Base-by-base conservation (phyloP, 2,888 invertebrate species). In the Acleris laterana region DNA sequence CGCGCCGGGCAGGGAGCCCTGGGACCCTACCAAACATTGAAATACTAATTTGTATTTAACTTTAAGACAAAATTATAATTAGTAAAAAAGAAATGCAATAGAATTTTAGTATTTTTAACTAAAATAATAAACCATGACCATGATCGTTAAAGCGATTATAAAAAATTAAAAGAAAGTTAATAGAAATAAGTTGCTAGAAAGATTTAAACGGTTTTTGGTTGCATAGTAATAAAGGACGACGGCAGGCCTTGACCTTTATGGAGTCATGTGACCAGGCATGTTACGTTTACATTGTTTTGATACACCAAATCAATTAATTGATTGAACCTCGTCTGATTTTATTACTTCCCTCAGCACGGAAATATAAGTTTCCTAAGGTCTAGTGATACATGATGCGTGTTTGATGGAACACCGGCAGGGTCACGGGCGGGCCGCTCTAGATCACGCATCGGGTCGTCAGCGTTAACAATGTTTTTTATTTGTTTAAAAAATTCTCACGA, bases 291-390 rank as follows among this genome's bases (percentile, higher is more conserved):
- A 67, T 58, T 62, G 62, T 62, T 62, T 62, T 67, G 57, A 61
- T 67, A 67, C 48, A 62, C 61, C 62, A 32, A 32, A 32, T 32
- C 32, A 55, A 63, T 63, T 63, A 74, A 74, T 76, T 69, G 74
- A 72, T 72, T 70, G 52, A 72, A 55, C 74, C 74, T 76, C 73
- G 72, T 73, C 63, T 65, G 49, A 22, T 42, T 71, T 73, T 71
- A 72, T 74, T 73, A 68, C 72, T 74, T 74, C 74, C 69, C 58
- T 51, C 68, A 57, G 57, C 63, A 64, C 68, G 71, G 71, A 71
- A 70, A 71, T 66, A 46, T 22, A 42, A 55, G 50, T 49, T 59
- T 55, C n/a, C 51, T 63, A 68, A 63, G 52, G 64, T 65, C 59
- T 48, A 59, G 48, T 25, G 61, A 62, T 57, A 44, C 57, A 25